Conservation (phyloP, 1,140 invertebrate species). For the Diorhabda elongata region DNA sequence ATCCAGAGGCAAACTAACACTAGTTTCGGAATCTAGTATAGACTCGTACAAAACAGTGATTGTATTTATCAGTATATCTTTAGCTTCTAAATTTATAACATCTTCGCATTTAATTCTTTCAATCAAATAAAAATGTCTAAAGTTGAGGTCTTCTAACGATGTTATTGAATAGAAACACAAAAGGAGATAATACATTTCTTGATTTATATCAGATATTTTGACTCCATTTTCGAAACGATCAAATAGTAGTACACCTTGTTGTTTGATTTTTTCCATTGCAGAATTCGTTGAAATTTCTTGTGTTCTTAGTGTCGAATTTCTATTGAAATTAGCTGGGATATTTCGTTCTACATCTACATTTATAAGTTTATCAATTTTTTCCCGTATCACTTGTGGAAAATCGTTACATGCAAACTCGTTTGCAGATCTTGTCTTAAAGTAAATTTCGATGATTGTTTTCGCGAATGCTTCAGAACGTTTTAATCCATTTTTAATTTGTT, state of each 20-base stretch:
- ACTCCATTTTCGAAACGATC: conserved; percentile 4
- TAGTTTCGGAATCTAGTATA: no score
- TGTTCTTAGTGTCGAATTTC: conserved; percentile 34
- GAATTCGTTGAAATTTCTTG: conserved; percentile 38
- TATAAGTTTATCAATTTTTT: conserved; percentile 28
- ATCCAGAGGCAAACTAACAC: conserved; percentile 27
- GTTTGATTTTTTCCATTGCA: conserved; percentile 41
- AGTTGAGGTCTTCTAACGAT: conserved; percentile 33
- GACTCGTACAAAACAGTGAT: no score
- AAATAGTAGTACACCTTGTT: conserved; percentile 37
- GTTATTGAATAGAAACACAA: conserved; percentile 41
- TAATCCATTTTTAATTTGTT: conserved; percentile 61
- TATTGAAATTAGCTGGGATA: conserved; percentile 13
- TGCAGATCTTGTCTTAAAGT: conserved; percentile 57
- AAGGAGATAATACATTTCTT: conserved; percentile 26
- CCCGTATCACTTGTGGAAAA: conserved; percentile 30
- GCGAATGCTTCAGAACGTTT: conserved; percentile 51
- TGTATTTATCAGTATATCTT: no score
- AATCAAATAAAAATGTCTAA: conserved; percentile 24
- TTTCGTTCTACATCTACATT: background rate
- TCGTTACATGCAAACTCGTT: conserved; percentile 50
- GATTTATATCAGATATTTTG: background rate
- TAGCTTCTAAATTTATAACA: no score
- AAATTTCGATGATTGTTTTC: conserved; percentile 63
- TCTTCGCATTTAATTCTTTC: background rate